Conservation (phyloP, 92 coral and sea anemone genomes). For the Diadumene lineata region DNA sequence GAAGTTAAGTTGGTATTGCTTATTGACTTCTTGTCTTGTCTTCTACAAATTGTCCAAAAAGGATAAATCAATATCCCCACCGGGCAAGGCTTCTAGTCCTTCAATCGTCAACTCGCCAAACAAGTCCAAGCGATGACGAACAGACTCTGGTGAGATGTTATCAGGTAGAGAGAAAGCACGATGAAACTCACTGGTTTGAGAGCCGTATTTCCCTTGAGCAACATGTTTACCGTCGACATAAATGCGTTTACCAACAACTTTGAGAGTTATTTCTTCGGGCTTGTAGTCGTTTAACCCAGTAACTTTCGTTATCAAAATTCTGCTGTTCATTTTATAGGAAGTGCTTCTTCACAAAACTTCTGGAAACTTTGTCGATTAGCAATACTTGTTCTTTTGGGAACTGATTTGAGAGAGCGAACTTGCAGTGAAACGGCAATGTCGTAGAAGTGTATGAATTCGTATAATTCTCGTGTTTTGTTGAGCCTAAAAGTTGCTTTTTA, state of each 20-base stretch:
- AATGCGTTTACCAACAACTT: constrained; percentile 71
- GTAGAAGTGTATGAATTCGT: too few relatives aligned
- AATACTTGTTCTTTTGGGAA: too few relatives aligned
- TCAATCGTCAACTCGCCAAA: constrained; percentile 79
- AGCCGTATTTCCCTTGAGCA: constrained; percentile 73
- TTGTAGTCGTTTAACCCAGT: constrained; percentile 66
- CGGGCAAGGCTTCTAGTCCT: constrained; percentile 39
- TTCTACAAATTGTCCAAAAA: constrained; percentile 37
- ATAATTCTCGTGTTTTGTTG: too few relatives aligned
- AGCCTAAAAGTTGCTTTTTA: too few relatives aligned
- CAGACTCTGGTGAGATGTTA: constrained; percentile 64
- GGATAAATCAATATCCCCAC: constrained; percentile 34
- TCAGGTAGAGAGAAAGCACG: constrained; percentile 81
- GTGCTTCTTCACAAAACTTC: too few relatives aligned
- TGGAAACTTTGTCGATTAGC: too few relatives aligned
- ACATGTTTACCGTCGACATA: constrained; percentile 74
- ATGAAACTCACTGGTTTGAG: constrained; percentile 73
- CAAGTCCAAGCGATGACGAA: constrained; percentile 60
- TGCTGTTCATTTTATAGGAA: too few relatives aligned
- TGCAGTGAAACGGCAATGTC: too few relatives aligned
- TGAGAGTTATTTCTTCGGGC: constrained; percentile 77
- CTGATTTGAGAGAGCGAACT: too few relatives aligned
- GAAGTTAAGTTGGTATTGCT: background rate
- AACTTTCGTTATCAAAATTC: constrained; percentile 61
- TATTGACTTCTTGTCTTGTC: background rate